Conservation (phyloP, 1,140 invertebrate species). For the Musca vetustissima region DNA sequence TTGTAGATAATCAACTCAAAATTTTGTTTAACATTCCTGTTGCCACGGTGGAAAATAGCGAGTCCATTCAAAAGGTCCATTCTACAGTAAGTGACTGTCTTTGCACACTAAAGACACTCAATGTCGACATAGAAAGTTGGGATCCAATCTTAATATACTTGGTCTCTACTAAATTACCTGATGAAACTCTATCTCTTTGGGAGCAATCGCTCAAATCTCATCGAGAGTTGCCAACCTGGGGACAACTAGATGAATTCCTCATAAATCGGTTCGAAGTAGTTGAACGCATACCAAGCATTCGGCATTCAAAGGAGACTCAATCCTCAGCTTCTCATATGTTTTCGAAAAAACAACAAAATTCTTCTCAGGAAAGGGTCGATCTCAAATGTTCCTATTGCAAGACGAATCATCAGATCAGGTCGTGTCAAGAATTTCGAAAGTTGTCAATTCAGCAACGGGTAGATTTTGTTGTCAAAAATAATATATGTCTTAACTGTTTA, state of each 20-base stretch:
- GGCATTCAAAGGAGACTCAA: not conserved
- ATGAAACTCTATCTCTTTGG: conserved; percentile 12
- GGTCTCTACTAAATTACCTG: conserved; percentile 10
- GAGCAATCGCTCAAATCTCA: conserved; percentile 4
- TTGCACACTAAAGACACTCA: not conserved
- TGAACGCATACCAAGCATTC: not conserved
- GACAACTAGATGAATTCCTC: conserved; percentile 7
- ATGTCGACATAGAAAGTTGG: not conserved
- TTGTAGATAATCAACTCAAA: not conserved
- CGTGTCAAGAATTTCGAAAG: not conserved
- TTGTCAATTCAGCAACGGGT: not conserved
- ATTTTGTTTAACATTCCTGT: not conserved
- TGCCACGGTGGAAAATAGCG: not conserved
- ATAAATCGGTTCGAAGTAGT: not conserved
- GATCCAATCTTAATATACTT: conserved; percentile 17
- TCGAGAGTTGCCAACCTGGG: not conserved
- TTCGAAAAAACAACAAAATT: not conserved
- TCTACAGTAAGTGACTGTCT: not conserved
- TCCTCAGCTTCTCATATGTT: too few relatives aligned
- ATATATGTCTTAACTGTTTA: not conserved
- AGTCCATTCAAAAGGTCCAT: not conserved
- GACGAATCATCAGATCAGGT: not conserved
- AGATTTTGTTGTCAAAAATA: not conserved
- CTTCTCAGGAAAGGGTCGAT: not conserved
- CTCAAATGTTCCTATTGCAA: not conserved